These are phyloP conservation scores for Coecobrya sp. DNA, from an alignment of 2,888 invertebrate genomes.

Conservation along the genomic window DNA sequence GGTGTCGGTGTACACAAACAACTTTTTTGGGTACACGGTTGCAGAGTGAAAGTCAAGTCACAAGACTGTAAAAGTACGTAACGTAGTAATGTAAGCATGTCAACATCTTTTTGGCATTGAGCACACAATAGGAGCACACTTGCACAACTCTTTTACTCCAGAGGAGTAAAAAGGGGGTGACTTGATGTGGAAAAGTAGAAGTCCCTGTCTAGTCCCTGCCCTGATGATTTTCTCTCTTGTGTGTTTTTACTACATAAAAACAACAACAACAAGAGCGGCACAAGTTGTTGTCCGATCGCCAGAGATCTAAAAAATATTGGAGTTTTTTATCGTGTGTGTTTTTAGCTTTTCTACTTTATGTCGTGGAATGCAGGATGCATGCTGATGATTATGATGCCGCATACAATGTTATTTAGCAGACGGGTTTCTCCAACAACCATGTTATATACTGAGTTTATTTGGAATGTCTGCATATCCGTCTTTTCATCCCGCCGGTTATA, in stretches of 20 bases:
- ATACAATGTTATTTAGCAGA: neutral
- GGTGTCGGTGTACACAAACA: neutral
- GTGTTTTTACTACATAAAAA: neutral
- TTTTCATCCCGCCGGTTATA: too few relatives aligned
- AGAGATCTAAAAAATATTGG: too few relatives aligned
- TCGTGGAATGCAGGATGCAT: neutral
- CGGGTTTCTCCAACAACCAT: too few relatives aligned
- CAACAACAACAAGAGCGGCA: neutral
- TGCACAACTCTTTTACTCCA: neutral
- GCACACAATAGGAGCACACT: neutral
- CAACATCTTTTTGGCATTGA: slow-evolving; percentile 73
- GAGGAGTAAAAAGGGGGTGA: slow-evolving; percentile 40
- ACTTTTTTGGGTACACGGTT: neutral
- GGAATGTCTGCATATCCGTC: too few relatives aligned
- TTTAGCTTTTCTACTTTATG: neutral
- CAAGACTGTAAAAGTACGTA: neutral
- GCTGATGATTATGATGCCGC: neutral
- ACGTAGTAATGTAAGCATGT: slow-evolving; percentile 30
- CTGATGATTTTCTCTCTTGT: neutral
- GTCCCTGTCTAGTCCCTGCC: slow-evolving; percentile 9
- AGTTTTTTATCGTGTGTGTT: too few relatives aligned
- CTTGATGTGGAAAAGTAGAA: slow-evolving; percentile 67
- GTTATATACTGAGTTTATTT: too few relatives aligned
- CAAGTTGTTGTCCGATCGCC: too few relatives aligned
- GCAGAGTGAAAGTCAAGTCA: neutral